Conservation (phyloP, 2,113 vertebrate genomes). For the Ctenodactylus gundi region DNA sequence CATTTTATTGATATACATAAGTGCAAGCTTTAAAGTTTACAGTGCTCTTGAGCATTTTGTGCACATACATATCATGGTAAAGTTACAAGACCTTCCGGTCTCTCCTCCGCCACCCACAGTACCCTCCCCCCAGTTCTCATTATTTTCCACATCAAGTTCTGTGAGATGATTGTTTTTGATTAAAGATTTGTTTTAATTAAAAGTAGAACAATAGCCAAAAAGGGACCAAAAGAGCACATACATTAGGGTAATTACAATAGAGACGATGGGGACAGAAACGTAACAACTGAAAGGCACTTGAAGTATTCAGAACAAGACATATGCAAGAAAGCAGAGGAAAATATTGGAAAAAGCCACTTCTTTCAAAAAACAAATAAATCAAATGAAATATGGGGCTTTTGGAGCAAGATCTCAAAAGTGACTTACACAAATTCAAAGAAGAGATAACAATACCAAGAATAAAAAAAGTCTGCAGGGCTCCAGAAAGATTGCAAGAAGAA, state of each 20-base stretch:
- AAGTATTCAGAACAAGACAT: not conserved
- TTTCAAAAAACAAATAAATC: not conserved
- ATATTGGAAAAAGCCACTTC: not conserved
- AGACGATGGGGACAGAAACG: not conserved
- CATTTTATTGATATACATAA: too few relatives aligned
- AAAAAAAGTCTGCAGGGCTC: not conserved
- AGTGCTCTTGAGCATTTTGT: too few relatives aligned
- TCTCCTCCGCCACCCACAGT: too few relatives aligned
- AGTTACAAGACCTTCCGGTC: too few relatives aligned
- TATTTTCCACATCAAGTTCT: too few relatives aligned
- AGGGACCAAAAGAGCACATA: not conserved
- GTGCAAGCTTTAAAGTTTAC: too few relatives aligned
- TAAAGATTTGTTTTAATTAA: not conserved
- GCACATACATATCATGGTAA: too few relatives aligned
- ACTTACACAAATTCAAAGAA: not conserved
- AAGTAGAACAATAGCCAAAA: not conserved
- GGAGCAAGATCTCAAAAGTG: not conserved
- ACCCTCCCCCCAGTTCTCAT: too few relatives aligned
- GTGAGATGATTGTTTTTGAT: not conserved
- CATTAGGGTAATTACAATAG: not conserved
- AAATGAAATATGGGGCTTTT: not conserved
- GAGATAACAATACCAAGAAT: conserved; percentile 5
- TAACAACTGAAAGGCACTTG: not conserved
- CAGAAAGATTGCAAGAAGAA: not conserved
- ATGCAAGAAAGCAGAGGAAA: not conserved